Percentiles rank a stretch among this genome's conserved stretches.
Evolutionary conservation across 2,888 invertebrate species (phyloP).

Genomic region (Macrosiphum euphorbiae): DNA sequence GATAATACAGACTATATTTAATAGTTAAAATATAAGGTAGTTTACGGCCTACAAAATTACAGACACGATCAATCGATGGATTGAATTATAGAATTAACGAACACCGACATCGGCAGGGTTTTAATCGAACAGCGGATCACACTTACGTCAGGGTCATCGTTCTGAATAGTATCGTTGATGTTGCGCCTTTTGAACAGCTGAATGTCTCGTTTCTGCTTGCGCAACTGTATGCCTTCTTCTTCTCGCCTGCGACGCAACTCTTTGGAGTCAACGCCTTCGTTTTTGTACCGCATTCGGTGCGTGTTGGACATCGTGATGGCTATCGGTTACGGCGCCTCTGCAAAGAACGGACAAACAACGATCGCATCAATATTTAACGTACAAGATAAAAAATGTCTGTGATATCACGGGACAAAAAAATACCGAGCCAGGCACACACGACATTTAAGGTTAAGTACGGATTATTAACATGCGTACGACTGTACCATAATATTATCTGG

Average conservation of each 20-base stretch:
- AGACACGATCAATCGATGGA: neutral
- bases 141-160: constrained; percentile 66
- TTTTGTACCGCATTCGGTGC: constrained; percentile 94
- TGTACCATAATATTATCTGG: too few species aligned
- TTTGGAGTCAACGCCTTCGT: constrained; percentile 90
- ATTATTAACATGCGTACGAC: neutral
- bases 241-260: constrained; percentile 92
- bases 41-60: neutral
- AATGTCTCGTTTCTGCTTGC: constrained; percentile 96
- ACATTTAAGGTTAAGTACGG: constrained; percentile 58
- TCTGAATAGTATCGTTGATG: constrained; percentile 72
- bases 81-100: neutral
- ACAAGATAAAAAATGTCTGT: neutral
- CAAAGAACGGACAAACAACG: neutral
- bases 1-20: neutral
- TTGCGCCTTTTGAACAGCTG: constrained; percentile 93
- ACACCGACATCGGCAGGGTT: neutral
- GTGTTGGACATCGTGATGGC: constrained; percentile 78
- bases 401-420: neutral
- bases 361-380: neutral
- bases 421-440: neutral
- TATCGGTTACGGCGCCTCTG: neutral
- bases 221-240: constrained; percentile 94
- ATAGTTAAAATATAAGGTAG: neutral
- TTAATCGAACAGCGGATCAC: neutral